Base-by-base conservation (phyloP, 2,888 invertebrate species). In the Cerastis leucographa region DNA sequence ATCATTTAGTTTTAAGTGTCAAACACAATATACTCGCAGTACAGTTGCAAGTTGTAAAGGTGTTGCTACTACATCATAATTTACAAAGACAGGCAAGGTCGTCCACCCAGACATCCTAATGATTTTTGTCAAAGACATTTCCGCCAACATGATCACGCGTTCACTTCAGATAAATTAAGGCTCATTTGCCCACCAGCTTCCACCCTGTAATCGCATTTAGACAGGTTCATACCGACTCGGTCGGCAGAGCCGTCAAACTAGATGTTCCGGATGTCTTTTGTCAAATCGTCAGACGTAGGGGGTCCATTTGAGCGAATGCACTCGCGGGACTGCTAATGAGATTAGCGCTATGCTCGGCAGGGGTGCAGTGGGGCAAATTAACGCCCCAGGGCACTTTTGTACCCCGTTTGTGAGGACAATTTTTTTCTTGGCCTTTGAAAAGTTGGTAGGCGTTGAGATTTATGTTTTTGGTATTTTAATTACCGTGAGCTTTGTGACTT, bases 301-400 rank as follows among this genome's bases (percentile, higher is more conserved):
- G 89, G 89, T 88, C 89, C 89, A 90, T 92, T 92, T 90, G 88
- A 89, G 91, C 90, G 91, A 91, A 90, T 90, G 90, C 90, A 88
- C 90, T 87, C 89, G 87, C 85, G 85, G 87, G 87, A 82, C 88
- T 81, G 86, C 85, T 93, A 93, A 93, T 92, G 91, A 91, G 93
- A 92, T 92, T 92, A 93, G 91, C 89, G 85, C 88, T 83, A 88
- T 89, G 90, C 90, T 91, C 90, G 89, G 87, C 81, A 29, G 87
- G 90, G 88, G 89, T 87, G 88, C 86, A 87, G 88, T 90, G 88
- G 88, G 89, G 84, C 87, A 88, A 91, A 92, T 92, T 92, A 91
- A 88, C 90, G 89, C 85, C 87, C 25, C 84, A 83, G 80, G 81
- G 83, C 46, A 81, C 56, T 74, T 83, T 75, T 74, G 78, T 67